Evolutionary conservation across 2,113 vertebrate genomes (phyloP), one percentile per base, ranked within the genome.

Genomic region (Eclectus roratus): DNA sequence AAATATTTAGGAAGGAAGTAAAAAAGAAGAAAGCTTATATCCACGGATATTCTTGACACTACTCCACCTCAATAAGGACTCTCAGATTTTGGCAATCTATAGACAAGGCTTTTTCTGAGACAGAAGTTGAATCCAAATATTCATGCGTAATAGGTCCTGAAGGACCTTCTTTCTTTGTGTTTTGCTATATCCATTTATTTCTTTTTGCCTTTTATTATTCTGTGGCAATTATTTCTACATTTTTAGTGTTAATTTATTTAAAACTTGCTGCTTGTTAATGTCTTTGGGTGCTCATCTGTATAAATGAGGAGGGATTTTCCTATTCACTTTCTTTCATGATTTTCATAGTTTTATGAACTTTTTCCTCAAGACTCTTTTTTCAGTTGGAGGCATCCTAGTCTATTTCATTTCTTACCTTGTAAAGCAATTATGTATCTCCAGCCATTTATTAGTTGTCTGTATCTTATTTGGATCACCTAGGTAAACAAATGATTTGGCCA

Each of bases 241-340:
- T 92, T 96, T 96, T 73, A 65, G 31, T 15, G 10, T 85, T 69
- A 33, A 81, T 85, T 94, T 89, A 74, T 74, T 95, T 95, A 69
- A 94, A 88, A 80, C 49, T 80, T 83, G 33, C 17, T 88, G 63
- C 39, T 21, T 90, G 27, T 61, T 77, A 66, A 72, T 73, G 86
- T 73, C 83, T 92, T 85, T 83, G 63, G 24, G 61, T 49, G 47
- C 37, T 55, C 29, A 25, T 85, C 44, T 64, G 13, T 83, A 49
- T 77, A 85, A 80, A 85, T 37, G 33, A 55, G 80, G 24, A 69
- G 53, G 10, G 70, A 72, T 60, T 86, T 85, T 31, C 41, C 29
- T 65, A 37, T 72, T 65, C 44, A 65, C 41, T 90, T 88, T 56
- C 53, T 88, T 88, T 69, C 16, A 33, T 80, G 16, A 39, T 85